These are phyloP conservation scores for Lepidotrigona ventralis DNA, from an alignment of 1,140 invertebrate species.

Conservation along the genomic window DNA sequence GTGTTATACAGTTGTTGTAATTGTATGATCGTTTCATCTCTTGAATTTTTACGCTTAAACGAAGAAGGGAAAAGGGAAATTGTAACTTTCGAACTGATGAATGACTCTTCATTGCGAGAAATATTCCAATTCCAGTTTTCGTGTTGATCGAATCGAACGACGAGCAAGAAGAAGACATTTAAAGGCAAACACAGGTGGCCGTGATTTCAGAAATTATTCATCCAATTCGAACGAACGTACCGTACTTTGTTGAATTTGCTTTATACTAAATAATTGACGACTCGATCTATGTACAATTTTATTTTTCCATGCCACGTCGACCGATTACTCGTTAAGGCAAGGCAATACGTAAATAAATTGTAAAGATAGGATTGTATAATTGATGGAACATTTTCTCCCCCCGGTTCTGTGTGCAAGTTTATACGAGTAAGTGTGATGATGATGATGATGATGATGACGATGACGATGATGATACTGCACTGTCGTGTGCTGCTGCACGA, in stretches of 20 bases:
- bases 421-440: background rate
- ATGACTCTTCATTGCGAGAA: background rate
- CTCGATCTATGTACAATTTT: slow-evolving; percentile 33
- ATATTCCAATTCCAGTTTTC: slow-evolving; percentile 4
- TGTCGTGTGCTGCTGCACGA: background rate
- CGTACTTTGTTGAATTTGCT: slow-evolving; percentile 14
- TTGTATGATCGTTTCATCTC: slow-evolving; percentile 7
- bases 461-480: background rate
- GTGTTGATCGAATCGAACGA: background rate
- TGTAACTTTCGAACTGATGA: slow-evolving; percentile 2
- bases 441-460: no score
- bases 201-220: background rate
- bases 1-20: background rate
- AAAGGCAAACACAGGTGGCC: background rate
- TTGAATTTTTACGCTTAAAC: slow-evolving; percentile 4
- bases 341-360: slow-evolving; percentile 57
- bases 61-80: background rate
- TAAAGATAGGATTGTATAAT: slow-evolving; percentile 51
- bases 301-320: slow-evolving; percentile 38
- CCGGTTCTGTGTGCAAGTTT: slow-evolving; percentile 35
- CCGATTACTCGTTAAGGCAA: slow-evolving; percentile 28
- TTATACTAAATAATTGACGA: slow-evolving; percentile 40
- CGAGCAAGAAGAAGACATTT: no score
- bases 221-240: background rate
- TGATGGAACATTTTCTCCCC: slow-evolving; percentile 34